Evolutionary conservation across 2,113 vertebrate genomes (phyloP).

Genomic region (Choloepus hoffmanni): DNA sequence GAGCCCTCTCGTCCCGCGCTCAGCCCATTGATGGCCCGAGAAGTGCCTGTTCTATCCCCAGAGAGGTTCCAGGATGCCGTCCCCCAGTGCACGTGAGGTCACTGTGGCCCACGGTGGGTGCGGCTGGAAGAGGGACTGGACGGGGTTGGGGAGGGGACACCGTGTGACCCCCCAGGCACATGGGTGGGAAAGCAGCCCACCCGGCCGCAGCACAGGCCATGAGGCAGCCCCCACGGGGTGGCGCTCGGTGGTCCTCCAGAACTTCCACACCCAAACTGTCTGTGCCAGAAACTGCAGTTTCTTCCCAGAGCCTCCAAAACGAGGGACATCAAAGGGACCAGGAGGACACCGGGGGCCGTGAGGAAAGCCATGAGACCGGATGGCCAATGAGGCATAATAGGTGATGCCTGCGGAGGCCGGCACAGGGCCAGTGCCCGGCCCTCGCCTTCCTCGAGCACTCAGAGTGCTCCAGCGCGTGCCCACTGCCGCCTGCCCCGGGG

Average conservation of each 20-base stretch:
- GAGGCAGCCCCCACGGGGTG: not conserved
- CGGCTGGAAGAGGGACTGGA: too few relatives aligned
- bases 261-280: accelerated
- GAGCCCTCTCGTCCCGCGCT: accelerated
- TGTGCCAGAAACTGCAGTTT: not conserved
- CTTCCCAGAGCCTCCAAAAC: not conserved
- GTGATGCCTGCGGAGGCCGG: accelerated
- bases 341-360: too few relatives aligned
- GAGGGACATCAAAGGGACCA: too few relatives aligned
- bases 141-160: not conserved
- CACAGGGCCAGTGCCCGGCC: not conserved
- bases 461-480: too few relatives aligned
- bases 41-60: not conserved
- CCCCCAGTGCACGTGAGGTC: not conserved
- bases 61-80: too few relatives aligned
- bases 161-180: not conserved
- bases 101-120: accelerated
- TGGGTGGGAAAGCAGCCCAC: not conserved
- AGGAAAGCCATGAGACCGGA: accelerated
- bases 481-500: too few relatives aligned
- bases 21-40: too few relatives aligned
- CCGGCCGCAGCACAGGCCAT: accelerated
- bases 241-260: not conserved
- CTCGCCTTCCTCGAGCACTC: not conserved
- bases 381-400: not conserved